A percentile compares a stretch with the other conserved stretches of the same genome.
Conservation (phyloP, 2,888 invertebrate species). For the Aphodius sticticus region DNA sequence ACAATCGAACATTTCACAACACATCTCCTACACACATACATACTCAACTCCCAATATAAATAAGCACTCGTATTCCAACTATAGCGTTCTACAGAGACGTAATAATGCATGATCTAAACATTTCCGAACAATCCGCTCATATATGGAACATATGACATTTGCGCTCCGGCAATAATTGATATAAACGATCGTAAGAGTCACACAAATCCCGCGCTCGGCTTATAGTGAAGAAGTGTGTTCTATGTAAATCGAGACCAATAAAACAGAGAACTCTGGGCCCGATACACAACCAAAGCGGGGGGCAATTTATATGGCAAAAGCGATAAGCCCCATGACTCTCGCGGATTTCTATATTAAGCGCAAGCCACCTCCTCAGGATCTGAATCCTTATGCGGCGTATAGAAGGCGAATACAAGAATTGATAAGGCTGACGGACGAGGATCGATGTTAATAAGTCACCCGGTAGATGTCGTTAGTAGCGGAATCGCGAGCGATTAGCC, state of each 20-base stretch:
- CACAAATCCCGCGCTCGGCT: conserved; percentile 46
- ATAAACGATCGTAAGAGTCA: conserved; percentile 45
- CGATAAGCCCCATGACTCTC: conserved; percentile 15
- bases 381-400: background rate
- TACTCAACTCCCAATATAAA: background rate
- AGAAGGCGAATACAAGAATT: background rate
- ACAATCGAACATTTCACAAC: no score
- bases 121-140: conserved; percentile 12
- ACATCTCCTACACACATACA: background rate
- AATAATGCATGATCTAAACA: conserved; percentile 8
- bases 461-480: background rate
- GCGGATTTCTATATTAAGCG: conserved; percentile 24
- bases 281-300: conserved; percentile 5
- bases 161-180: conserved; percentile 49
- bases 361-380: background rate
- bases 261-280: conserved; percentile 47
- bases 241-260: conserved; percentile 56
- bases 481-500: background rate
- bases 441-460: background rate
- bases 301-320: conserved; percentile 15
- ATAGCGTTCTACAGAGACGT: background rate
- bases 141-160: conserved; percentile 26
- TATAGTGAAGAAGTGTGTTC: conserved; percentile 57
- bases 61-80: background rate
- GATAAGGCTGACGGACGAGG: background rate